Base-by-base conservation (phyloP, 1,140 invertebrate species). In the Dendroctonus valens region DNA sequence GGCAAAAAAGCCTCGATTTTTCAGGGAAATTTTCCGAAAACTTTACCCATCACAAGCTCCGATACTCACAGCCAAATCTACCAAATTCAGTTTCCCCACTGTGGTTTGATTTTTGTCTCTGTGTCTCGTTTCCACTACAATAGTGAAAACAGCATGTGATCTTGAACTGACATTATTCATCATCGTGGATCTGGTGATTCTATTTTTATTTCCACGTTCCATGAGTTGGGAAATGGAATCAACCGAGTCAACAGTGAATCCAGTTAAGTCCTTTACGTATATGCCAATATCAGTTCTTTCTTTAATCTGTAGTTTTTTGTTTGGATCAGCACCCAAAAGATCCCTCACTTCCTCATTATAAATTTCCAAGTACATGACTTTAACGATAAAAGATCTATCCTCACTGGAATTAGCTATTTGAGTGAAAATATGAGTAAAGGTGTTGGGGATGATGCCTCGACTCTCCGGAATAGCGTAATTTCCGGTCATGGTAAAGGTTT, bases 141-240 rank as follows among this genome's bases (percentile, higher is more conserved):
- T 93, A 54, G 96, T 93, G 81, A 99, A 99, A 65, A 99, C 99
- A 26, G 97, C 97, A 84, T 99, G 98, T 2, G 96, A 98, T 14
- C 97, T 80, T 0, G 96, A 98, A 73, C 94, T 97, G 76, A 98
- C 94, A 69, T 96, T 91, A 81, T 99, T 99, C 97, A 99, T 99
- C 74, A 98, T 95, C 0, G 98, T 99, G 0, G 96, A 90, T 0
- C 93, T 93, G 4, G 81, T 82, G 9, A 79, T 79, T 46, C 95
- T 83, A 79, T 97, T 97, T 73, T 91, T 87, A 78, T 97, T 96
- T 3, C 95, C 95, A 12, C 89, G 83, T 58, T 87, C 87, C 92
- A 97, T 94, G 4, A 97, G 86, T 70, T 93, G 90, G 70, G 96
- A 91, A 62, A 97, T 89, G 77, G 97, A 94, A 62, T 89, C 86